phyloP scores from a whole-genome alignment of 2,888 invertebrate species.

The Cryptocheilus praepositus region DNA sequence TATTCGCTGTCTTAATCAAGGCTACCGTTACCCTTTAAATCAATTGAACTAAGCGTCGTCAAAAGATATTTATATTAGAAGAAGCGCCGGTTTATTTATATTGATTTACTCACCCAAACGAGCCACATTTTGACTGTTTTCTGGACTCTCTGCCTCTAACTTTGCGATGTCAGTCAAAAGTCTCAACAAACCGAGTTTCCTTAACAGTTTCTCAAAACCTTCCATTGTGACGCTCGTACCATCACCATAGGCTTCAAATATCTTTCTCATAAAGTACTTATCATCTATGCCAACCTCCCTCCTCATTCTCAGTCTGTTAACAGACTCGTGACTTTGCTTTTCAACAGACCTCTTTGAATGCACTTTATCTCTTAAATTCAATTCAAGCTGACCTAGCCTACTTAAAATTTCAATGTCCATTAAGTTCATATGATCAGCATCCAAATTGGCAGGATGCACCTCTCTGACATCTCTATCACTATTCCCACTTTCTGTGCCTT shows the following conservation, averaged over 20 bases:
- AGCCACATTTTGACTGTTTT: slow-evolving; percentile 36
- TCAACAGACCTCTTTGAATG: slow-evolving; percentile 13
- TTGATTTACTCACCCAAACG: slow-evolving; percentile 43
- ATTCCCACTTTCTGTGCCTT: slow-evolving; percentile 17
- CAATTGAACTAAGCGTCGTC: slow-evolving; percentile 36
- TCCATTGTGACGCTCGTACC: slow-evolving; percentile 80
- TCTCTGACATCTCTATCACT: slow-evolving; percentile 11
- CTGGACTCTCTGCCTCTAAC: slow-evolving; percentile 39
- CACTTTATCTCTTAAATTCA: slow-evolving; percentile 10
- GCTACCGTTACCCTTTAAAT: slow-evolving; percentile 43
- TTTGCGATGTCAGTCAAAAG: slow-evolving; percentile 74
- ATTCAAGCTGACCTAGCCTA: slow-evolving; percentile 57
- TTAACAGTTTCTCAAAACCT: slow-evolving; percentile 83
- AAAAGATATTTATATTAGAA: slow-evolving; percentile 18
- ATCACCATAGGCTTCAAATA: slow-evolving; percentile 83
- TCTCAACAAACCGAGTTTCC: slow-evolving; percentile 78
- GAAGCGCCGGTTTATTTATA: slow-evolving; percentile 33
- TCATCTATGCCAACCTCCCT: slow-evolving; percentile 73
- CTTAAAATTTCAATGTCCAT: slow-evolving; percentile 48
- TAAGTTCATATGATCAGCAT: slow-evolving; percentile 15
- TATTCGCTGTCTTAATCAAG: slow-evolving; percentile 26
- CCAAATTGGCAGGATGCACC: background rate
- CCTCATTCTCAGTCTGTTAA: slow-evolving; percentile 48
- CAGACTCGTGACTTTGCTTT: slow-evolving; percentile 23
- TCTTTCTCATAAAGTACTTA: slow-evolving; percentile 80